A percentile compares a stretch with the other conserved stretches of the same genome.
Evolutionary conservation across 1,140 invertebrate species (phyloP).

Genomic region (Drosophila parvula): DNA sequence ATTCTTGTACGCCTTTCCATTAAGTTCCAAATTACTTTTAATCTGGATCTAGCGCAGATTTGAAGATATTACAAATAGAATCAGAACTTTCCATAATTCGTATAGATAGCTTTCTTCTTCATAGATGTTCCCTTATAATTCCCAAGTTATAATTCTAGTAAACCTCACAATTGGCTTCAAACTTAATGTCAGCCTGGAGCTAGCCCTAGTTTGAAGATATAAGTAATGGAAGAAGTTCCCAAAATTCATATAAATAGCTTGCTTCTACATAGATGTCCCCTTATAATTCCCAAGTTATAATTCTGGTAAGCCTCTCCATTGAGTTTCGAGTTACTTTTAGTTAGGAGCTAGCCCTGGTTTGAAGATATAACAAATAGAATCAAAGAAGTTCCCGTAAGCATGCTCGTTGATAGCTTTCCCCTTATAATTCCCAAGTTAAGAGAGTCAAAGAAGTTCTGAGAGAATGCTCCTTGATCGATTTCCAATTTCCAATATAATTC

Average conservation of each 20-base stretch:
- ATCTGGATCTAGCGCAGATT: background rate
- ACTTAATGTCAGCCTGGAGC: too few species aligned
- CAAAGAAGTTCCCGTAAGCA: background rate
- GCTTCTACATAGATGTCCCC: background rate
- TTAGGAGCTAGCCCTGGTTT: background rate
- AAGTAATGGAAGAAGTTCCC: too few species aligned
- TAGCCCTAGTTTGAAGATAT: too few species aligned
- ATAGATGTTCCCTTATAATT: too few species aligned
- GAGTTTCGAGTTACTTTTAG: background rate
- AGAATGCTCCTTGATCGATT: background rate
- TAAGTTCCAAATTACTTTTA: background rate
- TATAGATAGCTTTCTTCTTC: too few species aligned
- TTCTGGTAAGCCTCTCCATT: background rate
- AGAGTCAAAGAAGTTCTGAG: background rate
- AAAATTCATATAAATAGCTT: too few species aligned
- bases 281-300: background rate
- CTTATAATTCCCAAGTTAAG: background rate
- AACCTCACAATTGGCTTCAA: too few species aligned
- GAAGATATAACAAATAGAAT: background rate
- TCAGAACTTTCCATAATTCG: background rate
- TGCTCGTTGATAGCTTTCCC: background rate
- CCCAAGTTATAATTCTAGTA: too few species aligned
- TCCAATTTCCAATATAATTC: background rate
- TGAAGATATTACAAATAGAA: too few species aligned
- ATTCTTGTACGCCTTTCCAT: too few species aligned